Conservation (phyloP, 1,140 invertebrate species). For the Cotesia typhae region DNA sequence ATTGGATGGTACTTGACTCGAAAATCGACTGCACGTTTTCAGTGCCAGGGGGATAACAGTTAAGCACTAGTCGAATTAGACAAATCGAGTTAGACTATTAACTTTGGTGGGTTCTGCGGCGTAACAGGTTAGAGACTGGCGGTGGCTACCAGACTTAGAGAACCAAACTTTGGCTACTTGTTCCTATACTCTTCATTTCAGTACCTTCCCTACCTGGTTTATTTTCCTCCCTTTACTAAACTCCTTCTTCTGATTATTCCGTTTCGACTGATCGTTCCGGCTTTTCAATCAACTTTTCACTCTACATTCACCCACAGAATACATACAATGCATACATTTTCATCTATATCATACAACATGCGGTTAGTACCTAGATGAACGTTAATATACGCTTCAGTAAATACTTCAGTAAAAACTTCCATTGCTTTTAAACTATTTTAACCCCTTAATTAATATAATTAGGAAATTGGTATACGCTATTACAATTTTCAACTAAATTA, state of each 20-base stretch:
- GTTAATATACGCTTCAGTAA: background rate
- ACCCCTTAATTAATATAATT: slow-evolving; percentile 22
- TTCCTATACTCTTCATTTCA: background rate
- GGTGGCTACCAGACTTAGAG: slow-evolving; percentile 24
- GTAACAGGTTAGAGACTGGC: slow-evolving; percentile 30
- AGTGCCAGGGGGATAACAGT: slow-evolving; percentile 31
- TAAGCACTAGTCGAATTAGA: slow-evolving; percentile 49
- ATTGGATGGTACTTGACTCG: slow-evolving; percentile 44
- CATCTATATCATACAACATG: too few species aligned
- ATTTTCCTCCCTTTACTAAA: too few species aligned
- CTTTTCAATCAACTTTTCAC: too few species aligned
- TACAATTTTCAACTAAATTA: slow-evolving; percentile 36
- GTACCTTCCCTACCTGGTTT: too few species aligned
- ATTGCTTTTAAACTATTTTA: slow-evolving; percentile 20
- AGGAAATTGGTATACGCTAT: slow-evolving; percentile 9
- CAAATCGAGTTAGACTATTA: slow-evolving; percentile 49
- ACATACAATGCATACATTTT: too few species aligned
- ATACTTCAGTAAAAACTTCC: too few species aligned
- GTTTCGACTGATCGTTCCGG: too few species aligned
- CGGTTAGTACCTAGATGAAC: too few species aligned
- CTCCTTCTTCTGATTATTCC: too few species aligned
- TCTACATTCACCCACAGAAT: too few species aligned
- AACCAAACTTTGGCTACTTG: slow-evolving; percentile 22
- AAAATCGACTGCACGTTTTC: slow-evolving; percentile 40
- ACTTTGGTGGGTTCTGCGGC: slow-evolving; percentile 31